phyloP scores from a whole-genome alignment of 2,797 vertebrate species.

The Pristis pectinata region DNA sequence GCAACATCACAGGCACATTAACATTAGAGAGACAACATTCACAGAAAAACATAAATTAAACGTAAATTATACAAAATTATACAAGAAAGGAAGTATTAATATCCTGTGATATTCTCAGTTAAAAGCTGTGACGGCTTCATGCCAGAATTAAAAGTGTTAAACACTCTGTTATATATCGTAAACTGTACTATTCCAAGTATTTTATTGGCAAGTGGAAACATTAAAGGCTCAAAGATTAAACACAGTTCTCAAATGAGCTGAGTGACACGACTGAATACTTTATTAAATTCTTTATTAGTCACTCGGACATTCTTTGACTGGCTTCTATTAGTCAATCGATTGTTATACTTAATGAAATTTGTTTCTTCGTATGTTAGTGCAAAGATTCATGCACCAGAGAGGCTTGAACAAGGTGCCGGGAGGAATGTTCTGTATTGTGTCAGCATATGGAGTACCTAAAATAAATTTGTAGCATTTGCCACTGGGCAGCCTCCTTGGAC shows the following conservation, averaged over 20 bases:
- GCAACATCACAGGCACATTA: too few species aligned
- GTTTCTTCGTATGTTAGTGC: background rate
- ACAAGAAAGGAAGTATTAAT: too few species aligned
- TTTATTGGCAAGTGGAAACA: background rate
- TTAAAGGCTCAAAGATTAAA: background rate
- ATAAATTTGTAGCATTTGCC: background rate
- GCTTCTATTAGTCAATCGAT: background rate
- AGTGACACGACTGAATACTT: background rate
- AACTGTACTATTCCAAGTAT: background rate
- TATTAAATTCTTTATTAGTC: background rate
- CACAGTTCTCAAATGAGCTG: background rate
- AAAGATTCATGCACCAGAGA: background rate
- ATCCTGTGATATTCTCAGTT: background rate
- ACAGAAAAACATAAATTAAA: too few species aligned
- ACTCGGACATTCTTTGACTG: background rate
- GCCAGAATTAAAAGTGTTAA: slow-evolving; percentile 4
- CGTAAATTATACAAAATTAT: too few species aligned
- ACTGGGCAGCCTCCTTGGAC: background rate
- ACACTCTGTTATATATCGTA: background rate
- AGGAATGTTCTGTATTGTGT: background rate
- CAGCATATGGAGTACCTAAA: background rate
- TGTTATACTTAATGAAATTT: background rate
- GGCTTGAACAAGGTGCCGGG: background rate
- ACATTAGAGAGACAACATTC: too few species aligned
- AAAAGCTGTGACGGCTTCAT: background rate